Base-by-base conservation (phyloP, 2,113 vertebrate genomes). In the Neolamprologus fasciatus region DNA sequence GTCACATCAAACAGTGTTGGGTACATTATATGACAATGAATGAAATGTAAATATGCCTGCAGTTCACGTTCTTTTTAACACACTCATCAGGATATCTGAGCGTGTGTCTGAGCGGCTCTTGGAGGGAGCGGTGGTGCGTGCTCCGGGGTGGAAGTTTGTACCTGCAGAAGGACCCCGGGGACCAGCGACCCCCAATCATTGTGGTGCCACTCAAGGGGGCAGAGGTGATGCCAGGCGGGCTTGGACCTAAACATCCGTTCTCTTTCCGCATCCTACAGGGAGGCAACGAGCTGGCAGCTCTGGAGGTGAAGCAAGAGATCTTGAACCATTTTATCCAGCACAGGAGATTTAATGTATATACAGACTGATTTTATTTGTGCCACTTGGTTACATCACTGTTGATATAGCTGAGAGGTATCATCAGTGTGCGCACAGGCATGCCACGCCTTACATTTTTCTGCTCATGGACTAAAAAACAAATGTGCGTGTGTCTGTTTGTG, bases 101-200 rank as follows among this genome's bases (percentile, higher is more conserved):
- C 2, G 96, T 98, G 87, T 96, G 98, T 93, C 95, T 98, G 84
- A 97, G 96, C 84, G 97, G 98, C 86, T 96, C 96, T 84, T 99
- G 99, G 99, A 98, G 97, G 94, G 98, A 99, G 84, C 97, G 97
- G 23, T 99, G 98, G 98, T 99, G 98, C 23, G 95, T 97, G 33
- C 96, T 99, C 45, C 97, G 97, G 85, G 94, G 89, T 53, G 97
- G 97, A 88, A 98, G 94, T 2, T 94, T 99, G 37, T 97, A 97
- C 94, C 96, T 99, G 85, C 97, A 98, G 93, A 98, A 97, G 94
- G 97, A 99, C 85, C 96, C 96, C 7, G 94, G 95, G 0, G 98
- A 99, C 88, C 95, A 97, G 84, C 95, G 95, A 7, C 97, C 97
- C 1, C 97, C 98, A 0, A 42, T 98, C 40, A 96, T 96, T 0